Evolutionary conservation across 2,113 vertebrate genomes (phyloP).

Genomic region (Synchiropus splendidus): DNA sequence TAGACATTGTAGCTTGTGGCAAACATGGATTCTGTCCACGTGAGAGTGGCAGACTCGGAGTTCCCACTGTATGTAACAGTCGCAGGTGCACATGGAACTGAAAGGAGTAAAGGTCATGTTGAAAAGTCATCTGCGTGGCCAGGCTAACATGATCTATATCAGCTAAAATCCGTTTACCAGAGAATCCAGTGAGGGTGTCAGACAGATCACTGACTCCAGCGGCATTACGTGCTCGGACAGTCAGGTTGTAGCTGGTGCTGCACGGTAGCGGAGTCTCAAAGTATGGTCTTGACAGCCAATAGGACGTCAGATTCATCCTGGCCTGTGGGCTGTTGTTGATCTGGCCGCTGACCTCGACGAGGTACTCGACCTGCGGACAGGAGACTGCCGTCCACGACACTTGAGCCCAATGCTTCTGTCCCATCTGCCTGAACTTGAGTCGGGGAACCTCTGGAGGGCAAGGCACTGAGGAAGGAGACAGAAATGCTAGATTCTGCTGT

Average conservation of each 20-base stretch:
- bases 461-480: constrained; percentile 42
- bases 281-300: constrained; percentile 54
- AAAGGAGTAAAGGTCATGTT: not conserved
- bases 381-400: constrained; percentile 44
- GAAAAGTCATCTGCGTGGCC: not conserved
- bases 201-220: constrained; percentile 51
- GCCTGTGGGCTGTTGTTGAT: constrained; percentile 39
- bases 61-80: constrained; percentile 27
- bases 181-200: constrained; percentile 17
- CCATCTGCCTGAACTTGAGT: constrained; percentile 34
- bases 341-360: constrained; percentile 40
- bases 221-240: constrained; percentile 49
- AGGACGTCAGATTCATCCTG: constrained; percentile 50
- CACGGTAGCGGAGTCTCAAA: constrained; percentile 66
- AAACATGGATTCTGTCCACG: constrained; percentile 45
- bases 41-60: constrained; percentile 25
- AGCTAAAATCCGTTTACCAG: constrained; percentile 45
- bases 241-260: constrained; percentile 54
- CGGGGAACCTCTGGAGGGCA: constrained; percentile 50
- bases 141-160: not conserved
- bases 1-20: constrained; percentile 56
- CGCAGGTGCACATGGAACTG: constrained; percentile 59
- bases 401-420: constrained; percentile 32
- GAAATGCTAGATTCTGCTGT: not conserved
- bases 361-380: constrained; percentile 53